A percentile compares a stretch with the other conserved stretches of the same genome.
These are phyloP conservation scores for Caenorhabditis imperialis DNA, from an alignment of 2,888 invertebrate species.

Conservation along the genomic window DNA sequence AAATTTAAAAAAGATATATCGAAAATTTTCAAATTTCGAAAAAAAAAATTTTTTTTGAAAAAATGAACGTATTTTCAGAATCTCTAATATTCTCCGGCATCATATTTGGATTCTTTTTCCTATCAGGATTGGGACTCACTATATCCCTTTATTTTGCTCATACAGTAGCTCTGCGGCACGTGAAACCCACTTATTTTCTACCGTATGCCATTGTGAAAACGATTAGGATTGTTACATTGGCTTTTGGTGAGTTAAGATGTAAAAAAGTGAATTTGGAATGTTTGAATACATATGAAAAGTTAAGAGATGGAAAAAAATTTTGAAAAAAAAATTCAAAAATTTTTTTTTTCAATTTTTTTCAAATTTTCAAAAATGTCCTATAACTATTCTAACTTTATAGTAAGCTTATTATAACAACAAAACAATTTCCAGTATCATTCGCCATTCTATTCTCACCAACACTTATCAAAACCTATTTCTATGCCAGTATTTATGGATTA, in stretches of 20 bases:
- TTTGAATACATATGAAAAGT: too few relatives aligned
- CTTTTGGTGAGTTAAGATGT: constrained; percentile 38
- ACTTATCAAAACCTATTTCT: constrained; percentile 62
- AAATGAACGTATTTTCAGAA: too few relatives aligned
- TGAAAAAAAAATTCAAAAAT: too few relatives aligned
- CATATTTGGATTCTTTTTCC: constrained; percentile 57
- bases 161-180: constrained; percentile 44
- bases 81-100: constrained; percentile 52
- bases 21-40: neutral
- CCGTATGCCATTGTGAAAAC: constrained; percentile 55
- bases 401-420: too few relatives aligned
- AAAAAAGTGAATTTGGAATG: too few relatives aligned
- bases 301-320: too few relatives aligned
- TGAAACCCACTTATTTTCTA: constrained; percentile 49
- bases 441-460: constrained; percentile 60
- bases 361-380: neutral
- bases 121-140: constrained; percentile 51
- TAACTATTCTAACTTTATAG: constrained; percentile 12
- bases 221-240: constrained; percentile 33
- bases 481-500: constrained; percentile 61
- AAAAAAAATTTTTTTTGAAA: too few relatives aligned
- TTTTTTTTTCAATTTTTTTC: neutral
- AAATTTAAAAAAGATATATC: neutral
- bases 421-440: constrained; percentile 55
- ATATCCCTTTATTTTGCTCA: constrained; percentile 57